Conservation (phyloP, 1,140 invertebrate genomes). For the Zaprionus africanus region DNA sequence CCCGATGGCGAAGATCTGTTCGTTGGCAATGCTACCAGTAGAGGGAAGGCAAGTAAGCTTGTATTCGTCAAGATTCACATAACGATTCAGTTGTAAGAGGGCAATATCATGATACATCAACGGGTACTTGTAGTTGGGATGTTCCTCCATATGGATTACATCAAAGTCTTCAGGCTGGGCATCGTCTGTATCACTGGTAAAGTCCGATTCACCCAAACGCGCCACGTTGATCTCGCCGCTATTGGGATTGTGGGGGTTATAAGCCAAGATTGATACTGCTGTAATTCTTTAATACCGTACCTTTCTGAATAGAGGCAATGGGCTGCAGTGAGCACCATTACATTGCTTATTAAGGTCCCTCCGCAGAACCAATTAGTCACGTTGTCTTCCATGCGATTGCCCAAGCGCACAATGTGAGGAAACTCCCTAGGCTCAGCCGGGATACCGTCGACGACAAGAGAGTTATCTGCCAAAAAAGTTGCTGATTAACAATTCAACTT, state of each 20-base stretch:
- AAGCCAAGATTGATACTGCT: not conserved
- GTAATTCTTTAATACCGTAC: conserved; percentile 33
- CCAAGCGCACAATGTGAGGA: conserved; percentile 82
- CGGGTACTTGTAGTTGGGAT: conserved; percentile 51
- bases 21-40: conserved; percentile 13
- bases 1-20: conserved; percentile 56
- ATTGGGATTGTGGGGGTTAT: not conserved
- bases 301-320: conserved; percentile 69
- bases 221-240: conserved; percentile 57
- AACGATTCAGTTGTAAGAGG: conserved; percentile 41
- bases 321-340: conserved; percentile 81
- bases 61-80: conserved; percentile 37
- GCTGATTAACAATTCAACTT: too few species aligned
- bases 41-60: conserved; percentile 69
- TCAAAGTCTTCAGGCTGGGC: conserved; percentile 61
- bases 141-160: conserved; percentile 38
- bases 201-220: conserved; percentile 69
- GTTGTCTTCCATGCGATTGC: conserved; percentile 47
- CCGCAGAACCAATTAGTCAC: conserved; percentile 75
- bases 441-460: conserved; percentile 31
- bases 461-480: too few species aligned
- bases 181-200: conserved; percentile 53
- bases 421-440: conserved; percentile 77
- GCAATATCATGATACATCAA: conserved; percentile 69
- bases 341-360: conserved; percentile 82